A percentile compares a stretch with the other conserved stretches of the same genome.
Evolutionary conservation across 2,888 invertebrate genomes (phyloP).

Genomic region (Philereme transversata): DNA sequence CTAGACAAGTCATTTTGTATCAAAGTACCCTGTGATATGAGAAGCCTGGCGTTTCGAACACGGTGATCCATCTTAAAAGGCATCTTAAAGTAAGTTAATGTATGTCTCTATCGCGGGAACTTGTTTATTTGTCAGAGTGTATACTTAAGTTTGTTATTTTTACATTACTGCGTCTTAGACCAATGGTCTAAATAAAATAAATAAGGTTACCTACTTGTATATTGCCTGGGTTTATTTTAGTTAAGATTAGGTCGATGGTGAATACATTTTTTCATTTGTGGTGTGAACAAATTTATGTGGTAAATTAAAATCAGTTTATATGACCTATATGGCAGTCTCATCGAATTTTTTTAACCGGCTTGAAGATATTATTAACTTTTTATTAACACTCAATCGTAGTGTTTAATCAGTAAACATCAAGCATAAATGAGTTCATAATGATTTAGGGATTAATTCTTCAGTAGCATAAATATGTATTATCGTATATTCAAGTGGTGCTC

Average conservation of each 20-base stretch:
- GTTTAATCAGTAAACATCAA: too few species aligned
- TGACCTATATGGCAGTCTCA: too few species aligned
- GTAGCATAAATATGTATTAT: slow-evolving; percentile 16
- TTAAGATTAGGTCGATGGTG: slow-evolving; percentile 8
- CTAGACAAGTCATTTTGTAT: slow-evolving; percentile 49
- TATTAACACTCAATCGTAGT: too few species aligned
- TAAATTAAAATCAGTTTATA: too few species aligned
- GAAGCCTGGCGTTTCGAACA: slow-evolving; percentile 36
- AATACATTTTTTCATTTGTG: too few species aligned
- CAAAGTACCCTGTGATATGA: slow-evolving; percentile 48
- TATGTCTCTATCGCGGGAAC: slow-evolving; percentile 41
- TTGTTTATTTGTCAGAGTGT: slow-evolving; percentile 39
- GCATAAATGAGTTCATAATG: too few species aligned
- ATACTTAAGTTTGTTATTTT: slow-evolving; percentile 15
- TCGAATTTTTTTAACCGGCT: too few species aligned
- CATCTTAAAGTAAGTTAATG: slow-evolving; percentile 39
- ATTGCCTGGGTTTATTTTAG: slow-evolving; percentile 29
- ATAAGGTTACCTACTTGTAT: slow-evolving; percentile 28
- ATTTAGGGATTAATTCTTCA: slow-evolving; percentile 1
- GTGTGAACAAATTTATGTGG: too few species aligned
- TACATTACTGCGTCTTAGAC: slow-evolving; percentile 6
- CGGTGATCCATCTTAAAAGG: slow-evolving; percentile 43
- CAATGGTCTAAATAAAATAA: slow-evolving; percentile 31
- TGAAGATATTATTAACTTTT: too few species aligned
- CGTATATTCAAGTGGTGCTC: slow-evolving; percentile 13